phyloP scores from a whole-genome alignment of 2,797 vertebrate species.

The Sternotherus odoratus region DNA sequence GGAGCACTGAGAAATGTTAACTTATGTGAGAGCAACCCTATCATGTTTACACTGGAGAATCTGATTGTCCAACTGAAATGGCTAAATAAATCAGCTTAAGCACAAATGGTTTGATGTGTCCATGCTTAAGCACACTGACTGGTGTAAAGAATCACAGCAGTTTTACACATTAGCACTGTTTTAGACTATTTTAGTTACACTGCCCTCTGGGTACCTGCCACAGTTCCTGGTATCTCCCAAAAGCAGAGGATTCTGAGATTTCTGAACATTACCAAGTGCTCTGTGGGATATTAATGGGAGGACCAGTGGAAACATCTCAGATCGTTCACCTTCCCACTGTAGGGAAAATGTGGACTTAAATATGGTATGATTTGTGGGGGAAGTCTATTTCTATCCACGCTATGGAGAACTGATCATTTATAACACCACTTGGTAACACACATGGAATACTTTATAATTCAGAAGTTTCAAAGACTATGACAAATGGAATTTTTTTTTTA shows the following conservation, averaged over 20 bases:
- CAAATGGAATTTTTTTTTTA: too few relatives aligned
- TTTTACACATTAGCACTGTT: background rate
- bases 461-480: background rate
- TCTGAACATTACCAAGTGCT: background rate
- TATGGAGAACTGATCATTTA: background rate
- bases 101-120: background rate
- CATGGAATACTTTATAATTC: background rate
- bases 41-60: background rate
- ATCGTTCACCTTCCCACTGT: background rate
- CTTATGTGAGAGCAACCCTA: background rate
- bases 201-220: background rate
- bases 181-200: background rate
- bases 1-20: background rate
- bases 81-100: background rate
- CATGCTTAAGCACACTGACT: background rate
- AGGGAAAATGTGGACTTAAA: background rate
- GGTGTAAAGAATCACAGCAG: background rate
- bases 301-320: background rate
- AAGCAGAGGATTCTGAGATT: background rate
- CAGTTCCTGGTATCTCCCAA: background rate
- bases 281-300: background rate
- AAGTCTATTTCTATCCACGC: background rate
- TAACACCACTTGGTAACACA: background rate
- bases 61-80: background rate
- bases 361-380: background rate